Evolutionary conservation across 2,113 vertebrate species (phyloP).

Genomic region (Scophthalmus maximus): DNA sequence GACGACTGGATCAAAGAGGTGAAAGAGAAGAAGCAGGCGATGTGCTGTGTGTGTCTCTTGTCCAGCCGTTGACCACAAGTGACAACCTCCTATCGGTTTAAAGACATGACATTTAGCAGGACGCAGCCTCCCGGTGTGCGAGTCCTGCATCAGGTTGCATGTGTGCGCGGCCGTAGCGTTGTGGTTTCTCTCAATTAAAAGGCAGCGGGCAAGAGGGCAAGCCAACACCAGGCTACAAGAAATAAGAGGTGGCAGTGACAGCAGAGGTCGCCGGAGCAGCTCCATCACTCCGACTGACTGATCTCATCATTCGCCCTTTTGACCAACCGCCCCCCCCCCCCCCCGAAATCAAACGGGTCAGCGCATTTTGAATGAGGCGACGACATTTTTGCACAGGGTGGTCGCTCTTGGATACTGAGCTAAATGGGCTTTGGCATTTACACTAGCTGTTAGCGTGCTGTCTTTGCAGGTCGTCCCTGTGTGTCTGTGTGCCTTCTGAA

Average conservation of each 20-base stretch:
- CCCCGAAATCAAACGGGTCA: conserved; percentile 20
- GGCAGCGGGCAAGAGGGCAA: not conserved
- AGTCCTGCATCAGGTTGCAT: conserved; percentile 13
- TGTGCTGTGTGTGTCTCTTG: not conserved
- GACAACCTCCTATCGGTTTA: conserved; percentile 40
- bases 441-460: conserved; percentile 23
- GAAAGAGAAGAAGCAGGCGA: not conserved
- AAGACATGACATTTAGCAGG: conserved; percentile 57
- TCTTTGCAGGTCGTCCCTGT: conserved; percentile 13
- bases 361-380: conserved; percentile 4
- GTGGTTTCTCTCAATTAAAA: conserved; percentile 20
- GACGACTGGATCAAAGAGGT: conserved; percentile 21
- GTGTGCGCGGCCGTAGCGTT: conserved; percentile 1
- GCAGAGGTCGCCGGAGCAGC: conserved; percentile 3
- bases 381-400: not conserved
- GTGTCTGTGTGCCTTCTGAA: conserved; percentile 29
- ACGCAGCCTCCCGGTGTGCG: conserved; percentile 18
- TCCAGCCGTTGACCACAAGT: conserved; percentile 46
- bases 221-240: not conserved
- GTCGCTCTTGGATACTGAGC: conserved; percentile 4
- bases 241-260: not conserved
- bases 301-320: conserved; percentile 26
- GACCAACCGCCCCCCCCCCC: conserved; percentile 1
- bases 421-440: conserved; percentile 42
- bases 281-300: conserved; percentile 14